Evolutionary conservation across 2,888 invertebrate species (phyloP).

Genomic region (Drosophila putrida): DNA sequence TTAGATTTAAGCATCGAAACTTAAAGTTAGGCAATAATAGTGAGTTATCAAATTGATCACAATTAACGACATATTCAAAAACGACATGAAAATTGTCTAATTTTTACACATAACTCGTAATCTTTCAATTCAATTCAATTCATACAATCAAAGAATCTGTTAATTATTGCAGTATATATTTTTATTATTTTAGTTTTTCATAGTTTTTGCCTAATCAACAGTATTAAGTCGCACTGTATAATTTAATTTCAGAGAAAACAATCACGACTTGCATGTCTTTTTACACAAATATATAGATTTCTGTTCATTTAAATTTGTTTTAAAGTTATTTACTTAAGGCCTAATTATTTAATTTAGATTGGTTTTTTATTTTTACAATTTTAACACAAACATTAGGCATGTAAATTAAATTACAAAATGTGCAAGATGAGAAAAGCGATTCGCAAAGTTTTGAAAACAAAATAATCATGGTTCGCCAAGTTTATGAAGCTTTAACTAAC

Average conservation of each 20-base stretch:
- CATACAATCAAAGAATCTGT: constrained; percentile 47
- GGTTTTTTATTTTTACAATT: constrained; percentile 66
- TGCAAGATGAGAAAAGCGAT: constrained; percentile 55
- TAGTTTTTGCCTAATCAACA: constrained; percentile 50
- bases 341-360: constrained; percentile 40
- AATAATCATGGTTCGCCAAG: constrained; percentile 42
- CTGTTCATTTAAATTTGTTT: constrained; percentile 25
- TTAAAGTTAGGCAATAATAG: constrained; percentile 53
- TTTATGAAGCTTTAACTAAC: constrained; percentile 65
- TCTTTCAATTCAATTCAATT: constrained; percentile 36
- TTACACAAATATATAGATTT: constrained; percentile 37
- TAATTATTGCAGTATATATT: constrained; percentile 49
- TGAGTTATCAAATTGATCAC: constrained; percentile 52
- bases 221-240: constrained; percentile 35
- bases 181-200: constrained; percentile 41
- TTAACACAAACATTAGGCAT: constrained; percentile 66
- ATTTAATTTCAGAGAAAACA: constrained; percentile 39
- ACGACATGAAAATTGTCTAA: constrained; percentile 66
- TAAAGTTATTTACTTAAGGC: constrained; percentile 33
- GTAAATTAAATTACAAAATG: constrained; percentile 60
- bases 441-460: constrained; percentile 19
- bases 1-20: constrained; percentile 48
- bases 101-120: constrained; percentile 51
- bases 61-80: constrained; percentile 54
- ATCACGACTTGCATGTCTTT: constrained; percentile 32